Evolutionary conservation across 1,140 invertebrate genomes (phyloP), one percentile per base, ranked within the genome.

Genomic region (Lepidurus couesii): DNA sequence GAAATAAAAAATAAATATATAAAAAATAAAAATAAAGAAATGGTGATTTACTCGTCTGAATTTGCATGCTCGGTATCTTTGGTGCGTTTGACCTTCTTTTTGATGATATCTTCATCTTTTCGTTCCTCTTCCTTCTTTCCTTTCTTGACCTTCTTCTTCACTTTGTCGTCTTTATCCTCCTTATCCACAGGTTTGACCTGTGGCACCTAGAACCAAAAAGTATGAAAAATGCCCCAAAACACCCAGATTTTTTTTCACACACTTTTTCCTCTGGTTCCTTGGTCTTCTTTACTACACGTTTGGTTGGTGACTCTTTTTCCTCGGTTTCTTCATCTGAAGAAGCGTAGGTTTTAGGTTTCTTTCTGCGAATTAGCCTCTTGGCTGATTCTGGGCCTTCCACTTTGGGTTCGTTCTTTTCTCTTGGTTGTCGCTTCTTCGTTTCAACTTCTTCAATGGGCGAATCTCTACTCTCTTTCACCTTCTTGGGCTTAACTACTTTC

Each of bases 81-180:
- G 65, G 42, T 80, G 16, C 80, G 74, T 76, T 79, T 42, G 80
- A 79, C 16, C 86, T 86, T 78, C 84, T 85, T 5, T 26, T 82
- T 47, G 34, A n/a, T 47, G 42, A 21, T 77, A 75, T 75, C 80
- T 10, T 79, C 47, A 7, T 34, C 47, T 44, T 77, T 75, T 1
- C 75, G 21, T 44, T 81, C 78, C 42, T 78, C 79, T 47, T 81
- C 78, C 76, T 77, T 80, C 44, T 81, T 80, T 75, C 21, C 80
- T 80, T 78, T 78, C 73, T 79, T 81, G 45, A 80, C 79, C 44
- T 81, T 80, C 75, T 75, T 81, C 75, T 47, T 81, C n/a, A 26
- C 76, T 78, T 80, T 75, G 24, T 44, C 53, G n/a, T 78, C 75
- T 26, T 73, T 42, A 13, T 65, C 83, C 81, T 82, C 86, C 75